Conservation (phyloP, 1,140 invertebrate species). For the Medauroidea extradentata region DNA sequence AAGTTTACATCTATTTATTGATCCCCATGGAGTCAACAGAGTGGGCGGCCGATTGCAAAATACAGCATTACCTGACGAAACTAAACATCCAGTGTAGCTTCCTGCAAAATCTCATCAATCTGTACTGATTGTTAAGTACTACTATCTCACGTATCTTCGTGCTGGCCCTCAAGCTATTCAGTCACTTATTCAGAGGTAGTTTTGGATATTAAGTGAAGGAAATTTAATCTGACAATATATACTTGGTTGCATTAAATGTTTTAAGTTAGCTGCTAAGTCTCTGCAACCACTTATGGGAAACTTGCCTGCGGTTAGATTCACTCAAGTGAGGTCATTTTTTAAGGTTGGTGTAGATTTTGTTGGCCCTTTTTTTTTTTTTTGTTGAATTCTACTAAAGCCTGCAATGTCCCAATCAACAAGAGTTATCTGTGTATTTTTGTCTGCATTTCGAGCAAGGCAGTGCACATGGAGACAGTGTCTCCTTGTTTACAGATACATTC, state of each 20-base stretch:
- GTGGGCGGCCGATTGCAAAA: constrained; percentile 40
- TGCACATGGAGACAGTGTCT: constrained; percentile 28
- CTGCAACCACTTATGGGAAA: constrained; percentile 31
- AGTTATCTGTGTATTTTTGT: constrained; percentile 24
- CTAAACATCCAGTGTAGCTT: constrained; percentile 42
- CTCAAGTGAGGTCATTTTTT: constrained; percentile 22
- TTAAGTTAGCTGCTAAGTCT: not conserved
- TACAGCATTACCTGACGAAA: constrained; percentile 27
- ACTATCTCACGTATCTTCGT: constrained; percentile 7
- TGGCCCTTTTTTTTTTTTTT: constrained; percentile 35
- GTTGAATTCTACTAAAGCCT: constrained; percentile 27
- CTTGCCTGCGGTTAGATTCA: constrained; percentile 24
- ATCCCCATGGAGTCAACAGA: constrained; percentile 34
- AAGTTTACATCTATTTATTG: constrained; percentile 30
- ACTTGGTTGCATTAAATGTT: constrained; percentile 31
- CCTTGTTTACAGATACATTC: constrained; percentile 25
- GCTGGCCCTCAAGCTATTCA: constrained; percentile 13
- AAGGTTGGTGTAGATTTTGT: constrained; percentile 33
- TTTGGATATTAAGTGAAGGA: constrained; percentile 29
- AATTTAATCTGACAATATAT: constrained; percentile 23
- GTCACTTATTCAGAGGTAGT: constrained; percentile 17
- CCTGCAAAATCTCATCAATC: constrained; percentile 29
- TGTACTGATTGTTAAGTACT: constrained; percentile 15
- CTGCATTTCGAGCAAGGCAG: constrained; percentile 27
- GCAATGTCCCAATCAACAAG: constrained; percentile 20